These are phyloP conservation scores for Cataglyphis cursor DNA, from an alignment of 2,888 invertebrate genomes.

Conservation along the genomic window DNA sequence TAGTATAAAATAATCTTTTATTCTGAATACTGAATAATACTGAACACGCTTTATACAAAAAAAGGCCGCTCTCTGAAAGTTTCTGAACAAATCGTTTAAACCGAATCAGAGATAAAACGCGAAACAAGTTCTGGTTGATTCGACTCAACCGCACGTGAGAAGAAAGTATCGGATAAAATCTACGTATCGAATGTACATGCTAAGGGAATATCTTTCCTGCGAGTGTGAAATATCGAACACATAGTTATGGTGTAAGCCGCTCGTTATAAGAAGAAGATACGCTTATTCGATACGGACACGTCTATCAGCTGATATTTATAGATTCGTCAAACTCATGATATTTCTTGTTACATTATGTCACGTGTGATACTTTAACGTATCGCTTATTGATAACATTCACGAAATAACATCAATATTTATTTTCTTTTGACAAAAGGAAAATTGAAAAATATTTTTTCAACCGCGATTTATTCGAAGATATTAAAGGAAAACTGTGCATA, in stretches of 20 bases:
- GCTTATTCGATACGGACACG: not conserved
- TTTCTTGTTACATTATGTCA: constrained; percentile 23
- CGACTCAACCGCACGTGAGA: not conserved
- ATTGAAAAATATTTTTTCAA: not conserved
- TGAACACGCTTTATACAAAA: not conserved
- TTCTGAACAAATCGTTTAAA: constrained; percentile 28
- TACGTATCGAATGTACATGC: not conserved
- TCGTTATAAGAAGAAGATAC: constrained; percentile 27
- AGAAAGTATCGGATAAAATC: constrained; percentile 39
- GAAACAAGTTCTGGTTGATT: constrained; percentile 10
- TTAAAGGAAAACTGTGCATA: not conserved
- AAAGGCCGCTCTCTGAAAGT: not conserved
- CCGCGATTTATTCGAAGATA: constrained; percentile 10
- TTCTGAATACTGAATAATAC: too few species aligned
- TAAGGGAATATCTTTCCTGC: constrained; percentile 34
- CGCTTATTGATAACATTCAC: not conserved
- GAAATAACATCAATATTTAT: not conserved
- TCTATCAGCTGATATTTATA: not conserved
- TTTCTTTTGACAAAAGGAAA: not conserved
- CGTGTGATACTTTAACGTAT: not conserved
- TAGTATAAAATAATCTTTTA: constrained; percentile 25
- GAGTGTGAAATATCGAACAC: constrained; percentile 12
- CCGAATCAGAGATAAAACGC: constrained; percentile 5
- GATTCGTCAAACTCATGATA: not conserved
- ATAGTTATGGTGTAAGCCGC: constrained; percentile 5